Evolutionary conservation across 2,113 vertebrate genomes (phyloP).

Genomic region (Pleuronectes platessa): DNA sequence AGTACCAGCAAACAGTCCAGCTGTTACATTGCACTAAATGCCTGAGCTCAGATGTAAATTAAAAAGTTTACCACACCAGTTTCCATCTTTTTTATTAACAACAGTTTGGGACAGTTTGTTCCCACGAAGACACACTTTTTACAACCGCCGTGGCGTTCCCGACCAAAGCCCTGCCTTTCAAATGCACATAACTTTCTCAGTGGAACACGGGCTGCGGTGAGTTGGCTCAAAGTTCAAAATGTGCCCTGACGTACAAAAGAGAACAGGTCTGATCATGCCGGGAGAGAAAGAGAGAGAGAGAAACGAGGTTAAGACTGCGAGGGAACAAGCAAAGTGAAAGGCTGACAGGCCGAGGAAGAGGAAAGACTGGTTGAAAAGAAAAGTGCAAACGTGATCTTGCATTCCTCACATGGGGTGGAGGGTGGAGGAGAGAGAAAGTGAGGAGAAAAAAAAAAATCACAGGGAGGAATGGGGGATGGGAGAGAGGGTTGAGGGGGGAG

Average conservation of each 20-base stretch:
- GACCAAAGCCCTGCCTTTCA: slow-evolving; percentile 16
- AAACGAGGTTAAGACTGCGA: slow-evolving; percentile 7
- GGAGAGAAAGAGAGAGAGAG: neutral
- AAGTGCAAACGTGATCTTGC: slow-evolving; percentile 77
- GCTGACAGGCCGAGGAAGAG: slow-evolving; percentile 46
- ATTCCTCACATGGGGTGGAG: slow-evolving; percentile 79
- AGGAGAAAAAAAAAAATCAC: slow-evolving; percentile 18
- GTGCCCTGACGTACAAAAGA: slow-evolving; percentile 44
- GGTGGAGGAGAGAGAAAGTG: slow-evolving; percentile 50
- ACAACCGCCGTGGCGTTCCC: neutral
- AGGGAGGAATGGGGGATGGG: slow-evolving; percentile 37
- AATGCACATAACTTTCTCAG: slow-evolving; percentile 37
- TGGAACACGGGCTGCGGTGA: slow-evolving; percentile 30
- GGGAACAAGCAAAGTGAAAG: slow-evolving; percentile 1
- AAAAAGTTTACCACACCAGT: neutral
- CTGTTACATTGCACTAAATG: slow-evolving; percentile 5
- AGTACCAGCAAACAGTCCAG: neutral
- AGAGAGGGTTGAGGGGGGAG: slow-evolving; percentile 23
- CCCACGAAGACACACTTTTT: slow-evolving; percentile 14
- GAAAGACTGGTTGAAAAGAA: slow-evolving; percentile 70
- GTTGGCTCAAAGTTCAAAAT: slow-evolving; percentile 71
- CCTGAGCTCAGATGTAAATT: neutral
- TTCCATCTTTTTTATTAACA: slow-evolving; percentile 12
- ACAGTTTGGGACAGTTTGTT: slow-evolving; percentile 25
- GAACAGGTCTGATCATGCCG: slow-evolving; percentile 75